Base-by-base conservation (phyloP, 2,113 vertebrate species). In the Colossoma macropomum region DNA sequence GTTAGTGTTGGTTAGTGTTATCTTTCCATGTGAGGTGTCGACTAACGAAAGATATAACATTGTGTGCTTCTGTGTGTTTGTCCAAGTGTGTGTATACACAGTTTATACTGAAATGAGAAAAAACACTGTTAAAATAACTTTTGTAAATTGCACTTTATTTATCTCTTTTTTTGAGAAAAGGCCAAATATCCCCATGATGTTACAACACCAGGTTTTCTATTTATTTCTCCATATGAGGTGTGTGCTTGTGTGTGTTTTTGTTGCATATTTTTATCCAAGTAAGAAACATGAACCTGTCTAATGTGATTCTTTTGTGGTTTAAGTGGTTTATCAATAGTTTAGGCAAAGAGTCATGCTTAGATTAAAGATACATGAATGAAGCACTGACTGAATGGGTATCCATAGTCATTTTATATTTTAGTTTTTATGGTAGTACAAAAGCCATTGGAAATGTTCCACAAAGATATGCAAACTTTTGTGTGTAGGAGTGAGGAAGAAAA, bases 11-110 rank as follows among this genome's bases (percentile, higher is more conserved):
- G n/a, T n/a, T n/a, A n/a, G n/a, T n/a, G n/a, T n/a, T n/a, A n/a
- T n/a, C n/a, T n/a, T 41, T 10, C 9, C 38, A 34, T n/a, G n/a
- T n/a, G n/a, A n/a, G n/a, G n/a, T n/a, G n/a, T n/a, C n/a, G n/a
- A n/a, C n/a, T n/a, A n/a, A n/a, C n/a, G n/a, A n/a, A n/a, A n/a
- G n/a, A n/a, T n/a, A n/a, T n/a, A n/a, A n/a, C n/a, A n/a, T 66
- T 74, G 59, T 75, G 1, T 19, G 74, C 15, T 17, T 17, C 91
- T 90, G 72, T 88, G 88, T 88, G 80, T 91, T 66, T 21, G n/a
- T 60, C 10, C 54, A 32, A 32, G 13, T 19, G 25, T 76, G 74
- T 69, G 48, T 76, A 56, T 34, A 0, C 12, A 11, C 38, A 23
- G 23, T 60, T 45, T 45, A 11, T 45, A 45, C 9, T 11, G 41